phyloP scores from a whole-genome alignment of 2,797 vertebrate genomes.

The Pipistrellus pipistrellus region DNA sequence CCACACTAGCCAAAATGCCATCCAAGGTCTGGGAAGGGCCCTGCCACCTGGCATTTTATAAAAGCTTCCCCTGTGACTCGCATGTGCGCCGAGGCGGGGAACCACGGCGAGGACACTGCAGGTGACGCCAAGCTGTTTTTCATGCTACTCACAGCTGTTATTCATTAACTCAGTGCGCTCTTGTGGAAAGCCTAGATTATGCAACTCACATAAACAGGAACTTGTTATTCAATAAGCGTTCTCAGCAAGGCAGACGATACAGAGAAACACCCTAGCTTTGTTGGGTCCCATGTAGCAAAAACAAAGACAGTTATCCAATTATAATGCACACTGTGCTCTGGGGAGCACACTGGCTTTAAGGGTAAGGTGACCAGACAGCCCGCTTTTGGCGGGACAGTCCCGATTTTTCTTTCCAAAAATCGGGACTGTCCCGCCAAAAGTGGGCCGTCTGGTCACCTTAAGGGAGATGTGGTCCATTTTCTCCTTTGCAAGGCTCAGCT shows the following conservation, averaged over 20 bases:
- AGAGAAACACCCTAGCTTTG: background rate
- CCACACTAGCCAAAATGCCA: background rate
- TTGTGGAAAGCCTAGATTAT: constrained; percentile 53
- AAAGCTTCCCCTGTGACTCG: background rate
- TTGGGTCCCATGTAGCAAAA: constrained; percentile 44
- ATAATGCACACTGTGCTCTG: background rate
- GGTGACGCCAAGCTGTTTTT: background rate
- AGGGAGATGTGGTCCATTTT: background rate
- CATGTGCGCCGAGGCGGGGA: background rate
- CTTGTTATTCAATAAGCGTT: constrained; percentile 29
- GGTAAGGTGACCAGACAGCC: no score
- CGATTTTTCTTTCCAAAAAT: no score
- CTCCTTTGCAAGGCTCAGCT: background rate
- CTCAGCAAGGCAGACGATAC: constrained; percentile 34
- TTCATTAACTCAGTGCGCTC: constrained; percentile 54
- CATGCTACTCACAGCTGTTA: constrained; percentile 48
- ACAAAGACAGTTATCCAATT: background rate
- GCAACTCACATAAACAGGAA: constrained; percentile 49
- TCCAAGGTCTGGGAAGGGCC: background rate
- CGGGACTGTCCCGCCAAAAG: no score
- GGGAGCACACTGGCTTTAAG: background rate
- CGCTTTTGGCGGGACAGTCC: no score
- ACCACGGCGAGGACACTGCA: background rate
- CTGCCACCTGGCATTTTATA: background rate
- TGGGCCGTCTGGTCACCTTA: no score